Evolutionary conservation across 2,797 vertebrate genomes (phyloP).

Genomic region (Sus cebifrons): DNA sequence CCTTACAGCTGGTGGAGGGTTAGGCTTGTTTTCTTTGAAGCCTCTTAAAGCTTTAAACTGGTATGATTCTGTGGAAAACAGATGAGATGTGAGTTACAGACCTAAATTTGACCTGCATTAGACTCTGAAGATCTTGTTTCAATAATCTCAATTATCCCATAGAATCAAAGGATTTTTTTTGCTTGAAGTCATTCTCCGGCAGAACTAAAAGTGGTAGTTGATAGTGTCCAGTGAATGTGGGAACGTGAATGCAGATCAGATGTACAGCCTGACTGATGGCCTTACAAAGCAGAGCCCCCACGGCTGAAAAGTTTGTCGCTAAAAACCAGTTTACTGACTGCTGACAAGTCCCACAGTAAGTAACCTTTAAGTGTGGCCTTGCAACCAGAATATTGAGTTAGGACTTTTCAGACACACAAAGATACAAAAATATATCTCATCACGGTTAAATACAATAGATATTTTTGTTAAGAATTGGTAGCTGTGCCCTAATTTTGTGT

Average conservation of each 20-base stretch:
- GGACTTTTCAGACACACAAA: slow-evolving; percentile 59
- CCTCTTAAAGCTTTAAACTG: not conserved
- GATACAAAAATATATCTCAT: slow-evolving; percentile 1
- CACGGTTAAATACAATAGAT: slow-evolving; percentile 27
- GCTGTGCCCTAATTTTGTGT: slow-evolving; percentile 70
- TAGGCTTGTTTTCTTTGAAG: not conserved
- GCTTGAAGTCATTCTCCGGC: not conserved
- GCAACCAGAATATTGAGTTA: slow-evolving; percentile 16
- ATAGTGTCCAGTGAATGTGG: not conserved
- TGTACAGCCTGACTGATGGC: not conserved
- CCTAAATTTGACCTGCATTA: not conserved
- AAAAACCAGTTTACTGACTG: not conserved
- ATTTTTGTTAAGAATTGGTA: slow-evolving; percentile 67
- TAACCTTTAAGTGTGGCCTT: slow-evolving; percentile 10
- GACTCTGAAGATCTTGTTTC: not conserved
- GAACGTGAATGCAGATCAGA: not conserved
- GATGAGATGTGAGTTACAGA: not conserved
- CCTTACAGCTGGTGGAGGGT: not conserved
- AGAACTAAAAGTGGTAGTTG: not conserved
- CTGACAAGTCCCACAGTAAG: not conserved
- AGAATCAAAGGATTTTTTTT: not conserved
- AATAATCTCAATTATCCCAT: not conserved
- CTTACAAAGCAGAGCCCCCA: not conserved
- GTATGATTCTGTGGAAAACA: slow-evolving; percentile 24
- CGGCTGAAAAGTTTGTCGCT: not conserved